These are phyloP conservation scores for Agrilus cyanescens DNA, from an alignment of 2,888 invertebrate species.

Conservation along the genomic window DNA sequence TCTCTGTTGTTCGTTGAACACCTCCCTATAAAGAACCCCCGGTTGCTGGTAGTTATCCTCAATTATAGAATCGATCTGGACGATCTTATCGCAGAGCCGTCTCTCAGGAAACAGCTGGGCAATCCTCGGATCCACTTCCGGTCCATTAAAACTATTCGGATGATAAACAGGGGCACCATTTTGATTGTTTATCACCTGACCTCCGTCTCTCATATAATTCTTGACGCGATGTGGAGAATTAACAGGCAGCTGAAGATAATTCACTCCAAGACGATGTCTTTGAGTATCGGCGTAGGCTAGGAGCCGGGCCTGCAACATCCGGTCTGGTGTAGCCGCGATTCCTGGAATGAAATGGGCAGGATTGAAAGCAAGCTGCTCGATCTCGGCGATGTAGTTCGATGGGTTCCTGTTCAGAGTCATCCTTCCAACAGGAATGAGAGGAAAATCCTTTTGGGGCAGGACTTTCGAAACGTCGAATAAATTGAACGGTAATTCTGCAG, in stretches of 20 bases:
- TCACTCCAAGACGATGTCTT: slow-evolving; percentile 77
- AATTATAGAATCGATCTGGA: slow-evolving; percentile 51
- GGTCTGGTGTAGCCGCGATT: slow-evolving; percentile 85
- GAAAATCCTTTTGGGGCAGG: slow-evolving; percentile 81
- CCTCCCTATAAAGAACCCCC: slow-evolving; percentile 67
- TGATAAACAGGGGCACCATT: slow-evolving; percentile 88
- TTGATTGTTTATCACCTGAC: slow-evolving; percentile 66
- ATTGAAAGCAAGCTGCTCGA: slow-evolving; percentile 85
- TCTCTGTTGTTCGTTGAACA: slow-evolving; percentile 61
- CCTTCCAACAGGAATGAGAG: slow-evolving; percentile 79
- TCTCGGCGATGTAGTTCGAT: slow-evolving; percentile 84
- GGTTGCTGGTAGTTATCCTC: slow-evolving; percentile 89
- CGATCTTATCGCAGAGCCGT: too few relatives aligned
- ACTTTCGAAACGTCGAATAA: slow-evolving; percentile 90
- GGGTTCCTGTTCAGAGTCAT: slow-evolving; percentile 79
- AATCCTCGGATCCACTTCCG: slow-evolving; percentile 31
- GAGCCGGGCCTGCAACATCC: slow-evolving; percentile 79
- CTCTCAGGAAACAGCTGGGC: too few relatives aligned
- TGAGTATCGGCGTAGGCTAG: slow-evolving; percentile 89
- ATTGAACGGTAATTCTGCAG: slow-evolving; percentile 67
- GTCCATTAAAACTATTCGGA: slow-evolving; percentile 92
- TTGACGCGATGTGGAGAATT: slow-evolving; percentile 75
- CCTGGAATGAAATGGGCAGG: slow-evolving; percentile 85
- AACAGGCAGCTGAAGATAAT: slow-evolving; percentile 83
- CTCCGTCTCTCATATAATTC: slow-evolving; percentile 85